Evolutionary conservation across 2,113 vertebrate genomes (phyloP).

Genomic region (Sorex araneus): DNA sequence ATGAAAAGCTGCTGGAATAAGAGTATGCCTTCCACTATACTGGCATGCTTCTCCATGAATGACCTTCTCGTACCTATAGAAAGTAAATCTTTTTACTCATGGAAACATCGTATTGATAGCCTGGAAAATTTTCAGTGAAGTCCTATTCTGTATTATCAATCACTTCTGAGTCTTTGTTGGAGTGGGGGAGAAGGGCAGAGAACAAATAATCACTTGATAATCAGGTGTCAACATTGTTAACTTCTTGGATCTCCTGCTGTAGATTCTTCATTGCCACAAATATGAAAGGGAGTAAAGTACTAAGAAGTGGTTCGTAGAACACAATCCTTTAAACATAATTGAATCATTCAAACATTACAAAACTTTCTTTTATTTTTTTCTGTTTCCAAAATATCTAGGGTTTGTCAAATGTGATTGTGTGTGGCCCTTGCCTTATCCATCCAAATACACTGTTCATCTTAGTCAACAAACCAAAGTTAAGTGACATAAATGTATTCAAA

Average conservation of each 20-base stretch:
- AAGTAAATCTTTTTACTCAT: constrained; percentile 17
- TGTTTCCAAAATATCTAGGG: neutral
- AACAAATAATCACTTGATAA: neutral
- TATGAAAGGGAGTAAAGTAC: neutral
- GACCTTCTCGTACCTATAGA: neutral
- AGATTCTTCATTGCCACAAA: constrained; percentile 8
- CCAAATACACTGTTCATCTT: neutral
- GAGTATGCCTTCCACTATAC: neutral
- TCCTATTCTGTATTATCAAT: neutral
- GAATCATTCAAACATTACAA: constrained; percentile 5
- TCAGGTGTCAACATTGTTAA: neutral
- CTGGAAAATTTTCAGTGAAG: neutral
- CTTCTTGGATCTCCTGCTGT: neutral
- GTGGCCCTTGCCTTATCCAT: neutral
- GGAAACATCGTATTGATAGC: neutral
- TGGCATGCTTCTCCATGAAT: neutral
- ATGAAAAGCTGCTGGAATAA: neutral
- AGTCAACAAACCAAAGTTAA: constrained; percentile 50
- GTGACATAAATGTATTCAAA: neutral
- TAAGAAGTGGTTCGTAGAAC: neutral
- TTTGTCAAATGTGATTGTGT: neutral
- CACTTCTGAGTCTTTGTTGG: neutral
- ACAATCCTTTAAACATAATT: neutral
- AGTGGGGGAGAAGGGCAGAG: neutral
- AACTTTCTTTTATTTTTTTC: neutral